Conservation (phyloP, 2,113 vertebrate genomes). For the Microcebus jonahi region DNA sequence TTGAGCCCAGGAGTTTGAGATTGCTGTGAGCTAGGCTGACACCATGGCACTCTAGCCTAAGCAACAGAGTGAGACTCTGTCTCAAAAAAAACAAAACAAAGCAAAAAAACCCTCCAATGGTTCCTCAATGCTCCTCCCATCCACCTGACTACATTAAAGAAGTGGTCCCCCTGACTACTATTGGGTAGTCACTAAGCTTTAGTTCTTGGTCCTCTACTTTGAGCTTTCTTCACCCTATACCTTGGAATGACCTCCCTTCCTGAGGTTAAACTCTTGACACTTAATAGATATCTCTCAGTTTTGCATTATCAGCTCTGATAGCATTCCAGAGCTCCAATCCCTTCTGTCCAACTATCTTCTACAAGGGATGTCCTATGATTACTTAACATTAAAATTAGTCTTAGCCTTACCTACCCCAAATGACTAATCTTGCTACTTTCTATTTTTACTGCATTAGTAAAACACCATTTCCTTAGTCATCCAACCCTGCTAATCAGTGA, state of each 20-base stretch:
- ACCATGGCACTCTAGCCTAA: too few relatives aligned
- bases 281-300: neutral
- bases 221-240: neutral
- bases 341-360: neutral
- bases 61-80: too few relatives aligned
- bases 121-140: neutral
- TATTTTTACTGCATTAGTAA: conserved; percentile 28
- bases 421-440: neutral
- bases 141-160: neutral
- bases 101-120: too few relatives aligned
- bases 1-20: too few relatives aligned
- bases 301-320: neutral
- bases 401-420: neutral
- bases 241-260: neutral
- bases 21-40: too few relatives aligned
- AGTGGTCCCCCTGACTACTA: neutral
- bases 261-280: neutral
- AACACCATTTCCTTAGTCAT: conserved; percentile 5
- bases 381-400: conserved; percentile 40
- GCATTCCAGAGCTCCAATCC: neutral
- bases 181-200: neutral
- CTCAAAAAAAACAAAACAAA: too few relatives aligned
- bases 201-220: neutral
- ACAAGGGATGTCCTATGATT: neutral
- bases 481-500: neutral